Evolutionary conservation across 2,113 vertebrate species (phyloP).

Genomic region (Protobothrops flavoviridis): DNA sequence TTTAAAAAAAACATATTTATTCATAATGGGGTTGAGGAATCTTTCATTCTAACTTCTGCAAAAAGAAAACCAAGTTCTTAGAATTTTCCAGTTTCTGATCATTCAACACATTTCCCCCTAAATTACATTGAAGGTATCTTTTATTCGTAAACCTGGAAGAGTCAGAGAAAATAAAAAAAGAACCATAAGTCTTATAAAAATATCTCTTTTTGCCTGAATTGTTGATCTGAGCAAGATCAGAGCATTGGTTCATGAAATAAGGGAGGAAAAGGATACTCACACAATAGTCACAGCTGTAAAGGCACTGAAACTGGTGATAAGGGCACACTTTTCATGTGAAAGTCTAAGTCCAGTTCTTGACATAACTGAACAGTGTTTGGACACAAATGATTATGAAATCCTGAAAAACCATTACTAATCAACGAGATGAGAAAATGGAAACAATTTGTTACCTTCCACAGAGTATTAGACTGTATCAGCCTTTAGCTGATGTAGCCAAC

Average conservation of each 20-base stretch:
- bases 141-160: background rate
- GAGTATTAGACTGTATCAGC: background rate
- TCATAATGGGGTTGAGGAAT: background rate
- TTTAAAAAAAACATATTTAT: background rate
- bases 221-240: background rate
- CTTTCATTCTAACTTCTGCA: background rate
- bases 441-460: background rate
- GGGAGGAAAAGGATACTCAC: background rate
- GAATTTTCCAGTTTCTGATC: background rate
- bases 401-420: background rate
- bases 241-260: background rate
- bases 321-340: background rate
- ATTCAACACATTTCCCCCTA: background rate
- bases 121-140: background rate
- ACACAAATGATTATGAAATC: background rate
- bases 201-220: background rate
- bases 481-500: background rate
- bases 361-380: background rate
- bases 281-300: background rate
- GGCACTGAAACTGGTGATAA: background rate
- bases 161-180: background rate
- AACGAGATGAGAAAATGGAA: background rate
- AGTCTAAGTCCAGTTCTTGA: background rate
- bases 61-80: background rate
- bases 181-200: background rate